These are phyloP conservation scores for Phymorhynchus buccinoides DNA, from an alignment of 1,140 invertebrate genomes.

Conservation along the genomic window DNA sequence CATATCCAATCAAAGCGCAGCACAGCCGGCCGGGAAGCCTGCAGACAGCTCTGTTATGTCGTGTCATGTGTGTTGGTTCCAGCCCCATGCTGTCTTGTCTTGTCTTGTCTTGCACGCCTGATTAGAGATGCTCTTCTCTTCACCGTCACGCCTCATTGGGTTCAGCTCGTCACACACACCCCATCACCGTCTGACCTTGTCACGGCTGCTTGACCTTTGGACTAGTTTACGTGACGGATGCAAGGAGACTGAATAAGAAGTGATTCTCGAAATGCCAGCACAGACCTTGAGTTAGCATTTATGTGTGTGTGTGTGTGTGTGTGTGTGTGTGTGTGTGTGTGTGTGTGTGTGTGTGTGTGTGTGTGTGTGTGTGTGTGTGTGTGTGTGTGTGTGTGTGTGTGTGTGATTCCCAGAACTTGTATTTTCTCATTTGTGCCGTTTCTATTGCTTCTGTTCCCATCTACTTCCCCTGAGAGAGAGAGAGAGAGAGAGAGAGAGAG, in stretches of 20 bases:
- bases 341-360: slow-evolving; percentile 2
- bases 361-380: slow-evolving; percentile 10
- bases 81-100: too few relatives aligned
- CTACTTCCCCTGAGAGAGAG: too few relatives aligned
- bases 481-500: too few relatives aligned
- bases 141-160: slow-evolving; percentile 32
- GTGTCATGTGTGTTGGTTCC: too few relatives aligned
- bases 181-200: slow-evolving; percentile 19
- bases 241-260: not conserved
- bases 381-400: not conserved
- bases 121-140: slow-evolving; percentile 17
- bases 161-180: slow-evolving; percentile 24
- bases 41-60: too few relatives aligned
- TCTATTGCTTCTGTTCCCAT: too few relatives aligned
- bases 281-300: not conserved
- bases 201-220: not conserved
- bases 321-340: not conserved
- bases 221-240: not conserved
- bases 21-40: too few relatives aligned
- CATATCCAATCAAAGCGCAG: too few relatives aligned
- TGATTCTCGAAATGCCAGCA: not conserved
- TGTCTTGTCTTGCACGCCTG: slow-evolving; percentile 23
- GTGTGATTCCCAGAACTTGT: not conserved
- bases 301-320: not conserved
- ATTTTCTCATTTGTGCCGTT: too few relatives aligned